Evolutionary conservation across 2,113 vertebrate genomes (phyloP).

Genomic region (Pimephales promelas): DNA sequence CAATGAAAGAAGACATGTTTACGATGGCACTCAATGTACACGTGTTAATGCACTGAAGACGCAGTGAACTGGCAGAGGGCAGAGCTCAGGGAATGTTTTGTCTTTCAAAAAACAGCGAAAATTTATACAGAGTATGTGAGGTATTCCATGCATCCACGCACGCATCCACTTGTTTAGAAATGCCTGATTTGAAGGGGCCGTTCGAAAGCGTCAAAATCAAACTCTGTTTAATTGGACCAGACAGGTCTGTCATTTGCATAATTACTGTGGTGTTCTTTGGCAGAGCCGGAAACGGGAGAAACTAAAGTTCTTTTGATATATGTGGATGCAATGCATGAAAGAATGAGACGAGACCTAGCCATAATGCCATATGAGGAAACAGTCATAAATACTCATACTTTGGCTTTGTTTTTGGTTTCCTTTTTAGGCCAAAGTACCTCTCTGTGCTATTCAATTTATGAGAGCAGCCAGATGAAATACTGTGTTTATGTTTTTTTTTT

Average conservation of each 20-base stretch:
- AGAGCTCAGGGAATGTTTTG: not conserved
- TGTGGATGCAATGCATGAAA: slow-evolving; percentile 32
- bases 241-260: slow-evolving; percentile 57
- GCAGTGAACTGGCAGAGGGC: not conserved
- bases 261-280: slow-evolving; percentile 50
- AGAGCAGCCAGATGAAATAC: slow-evolving; percentile 25
- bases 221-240: slow-evolving; percentile 52
- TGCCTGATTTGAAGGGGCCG: slow-evolving; percentile 50
- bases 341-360: slow-evolving; percentile 38
- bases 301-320: slow-evolving; percentile 11
- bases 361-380: slow-evolving; percentile 49
- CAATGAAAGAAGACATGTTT: slow-evolving; percentile 10
- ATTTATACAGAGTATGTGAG: not conserved
- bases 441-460: slow-evolving; percentile 36
- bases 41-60: not conserved
- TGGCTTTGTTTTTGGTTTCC: slow-evolving; percentile 12
- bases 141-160: not conserved
- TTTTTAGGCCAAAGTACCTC: slow-evolving; percentile 38
- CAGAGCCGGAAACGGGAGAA: slow-evolving; percentile 2
- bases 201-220: slow-evolving; percentile 34
- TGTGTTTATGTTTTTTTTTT: not conserved
- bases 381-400: slow-evolving; percentile 18
- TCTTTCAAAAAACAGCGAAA: not conserved
- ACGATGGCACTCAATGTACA: not conserved
- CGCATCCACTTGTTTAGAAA: slow-evolving; percentile 1